Percentiles rank a stretch among this genome's conserved stretches.
These are phyloP conservation scores for Fissipunctia ypsillon DNA, from an alignment of 2,888 invertebrate genomes.

Conservation along the genomic window DNA sequence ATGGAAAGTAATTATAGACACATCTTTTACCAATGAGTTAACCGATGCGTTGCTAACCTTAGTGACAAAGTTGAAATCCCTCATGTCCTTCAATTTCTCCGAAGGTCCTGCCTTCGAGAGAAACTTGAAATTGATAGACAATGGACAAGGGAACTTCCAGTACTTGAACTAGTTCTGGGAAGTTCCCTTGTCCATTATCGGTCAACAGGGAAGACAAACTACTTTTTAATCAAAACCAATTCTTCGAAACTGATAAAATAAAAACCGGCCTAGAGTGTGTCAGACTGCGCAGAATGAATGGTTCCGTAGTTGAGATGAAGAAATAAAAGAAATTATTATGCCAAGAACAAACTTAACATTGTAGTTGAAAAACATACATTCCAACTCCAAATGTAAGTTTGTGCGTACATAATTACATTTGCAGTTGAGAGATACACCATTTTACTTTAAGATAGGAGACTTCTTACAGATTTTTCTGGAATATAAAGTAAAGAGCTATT, in stretches of 20 bases:
- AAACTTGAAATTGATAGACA: conserved; percentile 31
- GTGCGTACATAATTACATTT: no score
- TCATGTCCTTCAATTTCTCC: background rate
- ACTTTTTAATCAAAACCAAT: conserved; percentile 8
- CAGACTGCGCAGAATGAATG: no score
- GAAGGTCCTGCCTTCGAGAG: background rate
- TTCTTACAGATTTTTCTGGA: no score
- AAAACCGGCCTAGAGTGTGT: no score
- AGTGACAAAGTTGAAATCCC: conserved; percentile 10
- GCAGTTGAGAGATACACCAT: no score
- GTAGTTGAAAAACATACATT: no score
- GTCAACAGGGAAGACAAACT: background rate
- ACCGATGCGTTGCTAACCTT: background rate
- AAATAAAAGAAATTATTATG: no score
- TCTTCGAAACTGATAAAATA: background rate
- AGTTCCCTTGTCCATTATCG: background rate
- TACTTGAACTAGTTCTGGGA: background rate
- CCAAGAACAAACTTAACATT: no score
- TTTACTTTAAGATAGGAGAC: no score
- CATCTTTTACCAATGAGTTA: background rate
- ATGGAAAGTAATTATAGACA: background rate
- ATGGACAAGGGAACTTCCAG: background rate
- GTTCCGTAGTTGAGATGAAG: no score
- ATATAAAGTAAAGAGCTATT: no score
- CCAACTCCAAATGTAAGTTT: no score